Base-by-base conservation (phyloP, 2,888 invertebrate species). In the Dioctria rufipes region DNA sequence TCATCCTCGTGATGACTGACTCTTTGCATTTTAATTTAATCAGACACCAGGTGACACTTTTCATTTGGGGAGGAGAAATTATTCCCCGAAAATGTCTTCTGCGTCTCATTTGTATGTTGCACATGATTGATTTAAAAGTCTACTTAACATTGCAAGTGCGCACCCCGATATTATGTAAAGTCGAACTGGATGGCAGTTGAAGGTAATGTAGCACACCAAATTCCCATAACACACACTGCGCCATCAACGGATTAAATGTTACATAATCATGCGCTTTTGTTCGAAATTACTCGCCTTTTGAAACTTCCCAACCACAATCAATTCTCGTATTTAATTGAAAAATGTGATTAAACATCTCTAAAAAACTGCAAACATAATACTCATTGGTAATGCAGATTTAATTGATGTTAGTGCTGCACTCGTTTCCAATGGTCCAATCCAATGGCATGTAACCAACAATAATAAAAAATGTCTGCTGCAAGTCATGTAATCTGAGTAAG, bases 101-200 rank as follows among this genome's bases (percentile, higher is more conserved):
- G 13, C 25, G 73, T 58, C 42, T 73, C 73, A 73, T 73, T 73
- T 58, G 73, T 73, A 73, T 73, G 73, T 25, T 25, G 9, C 13
- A 13, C 58, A 39, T 58, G 73, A 58, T 60, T 73, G 54, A 60
- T 73, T 73, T 58, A 60, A 58, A 13, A 58, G 73, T 73, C 25
- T 25, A 25, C 25, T 25, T 58, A 73, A 58, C 42, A 60, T 42
- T 13, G 40, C 42, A 42, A 8, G 73, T 51, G 13, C 58, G 60
- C 60, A n/a, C 58, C 60, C 73, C 54, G 25, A 25, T 5, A 2
- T 73, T 73, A 60, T 42, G 43, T 13, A 73, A 73, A 43, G 42
- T 3, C 13, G 37, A 61, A 39, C 37, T 61, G 13, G 61, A 51
- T 25, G 25, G 0, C 25, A 25, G 54, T n/a, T 2, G 54, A n/a